Conservation (phyloP, 2,113 vertebrate species). For the Lepus timidus region DNA sequence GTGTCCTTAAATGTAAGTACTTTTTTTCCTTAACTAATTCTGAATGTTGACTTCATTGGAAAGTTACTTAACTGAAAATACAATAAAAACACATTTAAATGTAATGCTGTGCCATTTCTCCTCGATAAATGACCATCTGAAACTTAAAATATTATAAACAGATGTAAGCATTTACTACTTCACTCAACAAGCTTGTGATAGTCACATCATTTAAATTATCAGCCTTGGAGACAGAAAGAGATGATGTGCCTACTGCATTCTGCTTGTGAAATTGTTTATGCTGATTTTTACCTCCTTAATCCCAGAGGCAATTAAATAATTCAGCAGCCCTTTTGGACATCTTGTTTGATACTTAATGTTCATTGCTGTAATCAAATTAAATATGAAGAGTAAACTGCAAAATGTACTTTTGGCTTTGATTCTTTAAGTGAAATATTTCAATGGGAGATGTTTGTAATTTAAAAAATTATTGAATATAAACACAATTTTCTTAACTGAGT, state of each 20-base stretch:
- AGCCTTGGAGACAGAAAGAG: neutral
- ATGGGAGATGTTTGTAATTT: neutral
- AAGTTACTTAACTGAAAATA: slow-evolving; percentile 56
- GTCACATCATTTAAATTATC: neutral
- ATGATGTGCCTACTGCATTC: neutral
- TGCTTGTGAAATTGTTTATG: neutral
- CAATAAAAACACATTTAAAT: slow-evolving; percentile 32
- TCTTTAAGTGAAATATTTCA: slow-evolving; percentile 18
- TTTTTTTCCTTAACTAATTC: slow-evolving; percentile 22
- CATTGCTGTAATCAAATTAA: slow-evolving; percentile 45
- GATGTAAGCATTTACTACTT: slow-evolving; percentile 55
- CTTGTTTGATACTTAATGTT: slow-evolving; percentile 31
- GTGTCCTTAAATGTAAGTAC: neutral
- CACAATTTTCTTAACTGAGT: slow-evolving; percentile 27
- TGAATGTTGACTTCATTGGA: neutral
- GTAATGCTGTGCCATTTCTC: slow-evolving; percentile 41
- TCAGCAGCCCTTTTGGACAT: slow-evolving; percentile 5
- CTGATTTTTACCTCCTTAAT: neutral
- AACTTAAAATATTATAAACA: slow-evolving; percentile 35
- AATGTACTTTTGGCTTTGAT: neutral
- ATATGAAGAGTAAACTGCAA: slow-evolving; percentile 31
- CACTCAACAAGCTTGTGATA: slow-evolving; percentile 45
- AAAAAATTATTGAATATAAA: neutral
- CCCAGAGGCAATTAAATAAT: slow-evolving; percentile 30
- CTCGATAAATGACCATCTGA: slow-evolving; percentile 60